Conservation (phyloP, 1,140 invertebrate species). For the Steinernema khuongi region DNA sequence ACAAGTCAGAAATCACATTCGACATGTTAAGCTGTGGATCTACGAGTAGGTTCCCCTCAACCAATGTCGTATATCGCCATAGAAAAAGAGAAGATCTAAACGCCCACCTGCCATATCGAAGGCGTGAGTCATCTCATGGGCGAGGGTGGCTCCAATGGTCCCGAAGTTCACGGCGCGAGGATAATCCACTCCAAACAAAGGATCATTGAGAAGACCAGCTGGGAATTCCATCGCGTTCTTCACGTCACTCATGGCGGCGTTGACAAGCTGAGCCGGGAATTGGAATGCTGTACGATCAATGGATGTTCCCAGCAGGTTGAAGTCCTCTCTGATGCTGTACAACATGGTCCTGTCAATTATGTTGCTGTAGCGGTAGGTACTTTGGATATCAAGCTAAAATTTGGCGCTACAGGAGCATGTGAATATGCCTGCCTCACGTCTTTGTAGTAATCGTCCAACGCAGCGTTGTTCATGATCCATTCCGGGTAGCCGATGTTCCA, state of each 20-base stretch:
- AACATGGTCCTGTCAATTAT: background rate
- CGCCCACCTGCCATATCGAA: background rate
- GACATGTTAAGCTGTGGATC: no score
- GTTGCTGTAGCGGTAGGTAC: background rate
- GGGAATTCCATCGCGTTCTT: slow-evolving; percentile 61
- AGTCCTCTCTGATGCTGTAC: background rate
- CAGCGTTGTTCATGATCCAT: background rate
- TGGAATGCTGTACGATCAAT: background rate
- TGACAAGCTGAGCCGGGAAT: slow-evolving; percentile 60
- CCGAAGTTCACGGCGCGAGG: slow-evolving; percentile 59
- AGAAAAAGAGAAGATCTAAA: no score
- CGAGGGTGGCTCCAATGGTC: background rate
- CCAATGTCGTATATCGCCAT: no score
- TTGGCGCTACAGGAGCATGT: background rate
- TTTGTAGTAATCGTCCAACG: background rate
- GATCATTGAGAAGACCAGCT: slow-evolving; percentile 67
- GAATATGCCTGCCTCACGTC: background rate
- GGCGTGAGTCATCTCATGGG: background rate
- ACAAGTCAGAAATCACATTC: no score
- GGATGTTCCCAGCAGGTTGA: background rate
- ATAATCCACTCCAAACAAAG: slow-evolving; percentile 64
- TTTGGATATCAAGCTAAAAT: background rate
- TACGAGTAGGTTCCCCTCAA: no score
- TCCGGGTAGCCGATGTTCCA: background rate
- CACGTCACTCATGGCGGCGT: slow-evolving; percentile 57